A percentile compares a stretch with the other conserved stretches of the same genome.
Conservation (phyloP, 2,888 invertebrate species). For the Seira musarum region DNA sequence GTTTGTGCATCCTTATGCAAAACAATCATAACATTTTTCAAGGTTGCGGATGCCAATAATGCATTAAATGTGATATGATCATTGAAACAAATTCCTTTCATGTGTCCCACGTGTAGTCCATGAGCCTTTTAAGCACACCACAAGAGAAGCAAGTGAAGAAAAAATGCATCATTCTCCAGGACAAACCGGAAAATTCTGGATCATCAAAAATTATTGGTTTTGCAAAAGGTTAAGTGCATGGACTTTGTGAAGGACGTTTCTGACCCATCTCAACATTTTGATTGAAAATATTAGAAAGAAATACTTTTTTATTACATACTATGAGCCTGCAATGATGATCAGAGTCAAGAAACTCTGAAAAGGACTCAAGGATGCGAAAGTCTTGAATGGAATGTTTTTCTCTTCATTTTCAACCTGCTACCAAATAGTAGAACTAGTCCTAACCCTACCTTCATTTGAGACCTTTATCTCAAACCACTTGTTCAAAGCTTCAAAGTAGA, state of each 20-base stretch:
- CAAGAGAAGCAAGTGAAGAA: not conserved
- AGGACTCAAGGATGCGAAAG: conserved; percentile 25
- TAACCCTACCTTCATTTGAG: not conserved
- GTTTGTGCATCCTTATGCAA: not conserved
- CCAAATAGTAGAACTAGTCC: no score
- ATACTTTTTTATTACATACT: no score
- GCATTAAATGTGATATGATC: no score
- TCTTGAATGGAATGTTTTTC: conserved; percentile 4
- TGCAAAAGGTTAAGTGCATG: conserved; percentile 33
- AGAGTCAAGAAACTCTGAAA: conserved; percentile 23
- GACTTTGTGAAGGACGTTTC: conserved; percentile 36
- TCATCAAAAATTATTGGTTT: no score
- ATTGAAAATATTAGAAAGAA: conserved; percentile 1
- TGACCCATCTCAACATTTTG: not conserved
- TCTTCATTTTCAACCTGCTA: conserved; percentile 22
- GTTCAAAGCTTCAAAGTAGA: not conserved
- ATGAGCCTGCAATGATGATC: not conserved
- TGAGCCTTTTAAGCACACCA: not conserved
- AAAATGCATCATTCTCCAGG: no score
- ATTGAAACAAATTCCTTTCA: not conserved
- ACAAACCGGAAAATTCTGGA: not conserved
- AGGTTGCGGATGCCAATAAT: no score
- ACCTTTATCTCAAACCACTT: not conserved
- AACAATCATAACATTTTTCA: not conserved
- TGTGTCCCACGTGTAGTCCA: not conserved